Base-by-base conservation (phyloP, 2,888 invertebrate genomes). In the Elysia crispata region DNA sequence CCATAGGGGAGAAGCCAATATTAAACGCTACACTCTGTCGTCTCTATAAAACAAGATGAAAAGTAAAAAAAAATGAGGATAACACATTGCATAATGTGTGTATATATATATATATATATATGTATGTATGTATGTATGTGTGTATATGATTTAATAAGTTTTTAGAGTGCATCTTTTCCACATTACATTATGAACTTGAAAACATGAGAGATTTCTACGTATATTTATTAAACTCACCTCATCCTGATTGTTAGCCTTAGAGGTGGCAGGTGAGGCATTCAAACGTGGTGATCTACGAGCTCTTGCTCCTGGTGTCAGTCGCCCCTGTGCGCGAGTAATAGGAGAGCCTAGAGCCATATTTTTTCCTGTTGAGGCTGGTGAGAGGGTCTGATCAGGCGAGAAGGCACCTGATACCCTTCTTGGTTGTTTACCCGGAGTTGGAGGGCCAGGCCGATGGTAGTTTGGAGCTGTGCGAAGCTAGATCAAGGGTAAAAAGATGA, bases 1-100 rank as follows among this genome's bases (percentile, higher is more conserved):
- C 80, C 74, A 81, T 83, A 8, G 90, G 90, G 33, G 89, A 88
- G 84, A 89, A 88, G 23, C 88, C 81, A 54, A 90, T 85, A 76
- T 77, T 88, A 81, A 87, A 90, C 0, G 88, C 83, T 30, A 89
- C 82, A 77, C 86, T 88, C 30, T 88, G 86, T 28, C 86, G 77
- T 31, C 83, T 78, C 87, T 87, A 85, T 73, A 82, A 83, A 8
- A 13, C 6, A 18, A 23, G 30, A 64, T n/a, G n/a, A 54, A 15
- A 54, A 28, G 33, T n/a, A 25, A 54, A n/a, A 28, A 23, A 70
- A 23, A 20, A 18, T 33, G 30, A n/a, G 8, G 20, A 28, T 23
- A 30, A 57, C 28, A 57, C 23, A 54, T n/a, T n/a, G n/a, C n/a
- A n/a, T n/a, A n/a, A n/a, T n/a, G n/a, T n/a, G n/a, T n/a, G n/a